Percentiles rank a stretch among this genome's conserved stretches.
phyloP scores from a whole-genome alignment of 2,113 vertebrate genomes.

The Athene cunicularia region DNA sequence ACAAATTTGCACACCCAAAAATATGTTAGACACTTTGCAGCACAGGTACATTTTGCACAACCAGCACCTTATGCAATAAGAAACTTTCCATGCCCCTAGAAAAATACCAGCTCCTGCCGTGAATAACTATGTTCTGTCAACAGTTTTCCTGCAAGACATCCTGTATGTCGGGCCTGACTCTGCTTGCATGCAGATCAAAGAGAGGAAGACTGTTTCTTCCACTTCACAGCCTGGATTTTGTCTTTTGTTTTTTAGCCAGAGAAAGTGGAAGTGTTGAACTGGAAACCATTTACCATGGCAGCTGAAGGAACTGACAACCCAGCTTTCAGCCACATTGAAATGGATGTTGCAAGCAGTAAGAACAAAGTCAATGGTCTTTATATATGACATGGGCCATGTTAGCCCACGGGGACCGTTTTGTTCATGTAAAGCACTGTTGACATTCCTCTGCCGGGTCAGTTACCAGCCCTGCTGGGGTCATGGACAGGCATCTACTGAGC shows the following conservation, averaged over 20 bases:
- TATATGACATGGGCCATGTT: slow-evolving; percentile 5
- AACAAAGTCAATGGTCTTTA: slow-evolving; percentile 55
- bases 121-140: neutral
- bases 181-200: neutral
- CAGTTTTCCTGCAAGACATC: neutral
- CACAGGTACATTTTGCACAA: neutral
- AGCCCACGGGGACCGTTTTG: neutral
- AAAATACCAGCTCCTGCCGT: neutral
- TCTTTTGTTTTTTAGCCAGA: slow-evolving; percentile 61
- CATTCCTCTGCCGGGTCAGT: neutral
- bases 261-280: slow-evolving; percentile 59
- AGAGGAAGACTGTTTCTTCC: neutral
- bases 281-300: neutral
- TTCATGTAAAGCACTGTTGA: neutral
- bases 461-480: neutral
- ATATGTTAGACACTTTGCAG: neutral
- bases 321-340: slow-evolving; percentile 77
- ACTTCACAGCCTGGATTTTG: neutral
- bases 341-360: slow-evolving; percentile 57
- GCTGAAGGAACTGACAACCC: slow-evolving; percentile 76
- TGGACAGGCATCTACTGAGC: neutral
- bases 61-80: neutral
- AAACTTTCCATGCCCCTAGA: neutral
- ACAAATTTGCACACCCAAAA: neutral
- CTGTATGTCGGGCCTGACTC: neutral